Evolutionary conservation across 2,797 vertebrate species (phyloP).

Genomic region (Saxicola maurus): DNA sequence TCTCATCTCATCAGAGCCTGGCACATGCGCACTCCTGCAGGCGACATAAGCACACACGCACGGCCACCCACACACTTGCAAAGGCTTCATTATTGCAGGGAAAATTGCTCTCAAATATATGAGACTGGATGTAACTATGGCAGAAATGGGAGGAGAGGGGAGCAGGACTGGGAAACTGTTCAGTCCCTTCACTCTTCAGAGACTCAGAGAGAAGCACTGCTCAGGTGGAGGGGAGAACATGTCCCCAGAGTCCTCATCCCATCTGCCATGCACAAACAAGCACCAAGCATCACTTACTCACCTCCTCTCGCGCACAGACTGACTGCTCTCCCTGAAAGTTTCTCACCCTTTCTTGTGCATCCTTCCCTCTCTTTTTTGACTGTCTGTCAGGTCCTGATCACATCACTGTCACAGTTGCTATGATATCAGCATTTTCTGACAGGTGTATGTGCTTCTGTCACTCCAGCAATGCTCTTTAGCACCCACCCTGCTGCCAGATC

Average conservation of each 20-base stretch:
- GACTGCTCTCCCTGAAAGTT: background rate
- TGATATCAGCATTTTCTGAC: slow-evolving; percentile 25
- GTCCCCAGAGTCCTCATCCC: background rate
- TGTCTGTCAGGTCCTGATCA: slow-evolving; percentile 20
- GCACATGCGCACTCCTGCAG: background rate
- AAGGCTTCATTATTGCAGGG: background rate
- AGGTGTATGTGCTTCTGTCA: slow-evolving; percentile 26
- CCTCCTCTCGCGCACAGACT: fast-evolving
- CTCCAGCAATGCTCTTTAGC: slow-evolving; percentile 17
- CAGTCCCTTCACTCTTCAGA: background rate
- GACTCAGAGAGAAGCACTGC: background rate
- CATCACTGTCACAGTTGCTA: slow-evolving; percentile 12
- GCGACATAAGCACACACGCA: fast-evolving
- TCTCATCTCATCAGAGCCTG: background rate
- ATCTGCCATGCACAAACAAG: background rate
- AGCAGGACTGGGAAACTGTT: background rate
- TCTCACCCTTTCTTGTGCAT: background rate
- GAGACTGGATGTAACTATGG: background rate
- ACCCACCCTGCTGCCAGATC: background rate
- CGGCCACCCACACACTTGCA: fast-evolving
- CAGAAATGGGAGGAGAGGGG: background rate
- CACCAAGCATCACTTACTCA: fast-evolving
- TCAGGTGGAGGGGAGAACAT: background rate
- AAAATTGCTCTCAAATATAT: background rate
- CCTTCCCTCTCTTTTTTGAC: background rate